Evolutionary conservation across 2,888 invertebrate species (phyloP).

Genomic region (Megastigmus dorsalis): DNA sequence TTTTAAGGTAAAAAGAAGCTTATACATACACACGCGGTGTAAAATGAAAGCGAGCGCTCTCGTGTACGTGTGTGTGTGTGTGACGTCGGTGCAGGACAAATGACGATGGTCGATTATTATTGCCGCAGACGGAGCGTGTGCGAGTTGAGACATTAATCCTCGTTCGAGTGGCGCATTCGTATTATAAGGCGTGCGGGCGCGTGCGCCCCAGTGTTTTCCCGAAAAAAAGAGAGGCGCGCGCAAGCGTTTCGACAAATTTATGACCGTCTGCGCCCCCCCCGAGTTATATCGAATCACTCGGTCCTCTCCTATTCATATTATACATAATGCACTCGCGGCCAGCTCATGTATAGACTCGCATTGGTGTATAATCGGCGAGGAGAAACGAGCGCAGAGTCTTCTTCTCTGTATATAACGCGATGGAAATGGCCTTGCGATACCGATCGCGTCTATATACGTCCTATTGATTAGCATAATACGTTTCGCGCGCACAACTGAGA

Average conservation of each 20-base stretch:
- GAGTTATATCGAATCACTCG: slow-evolving; percentile 32
- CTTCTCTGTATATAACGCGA: neutral
- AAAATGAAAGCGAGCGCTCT: neutral
- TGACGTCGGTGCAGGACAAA: too few relatives aligned
- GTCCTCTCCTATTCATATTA: too few relatives aligned
- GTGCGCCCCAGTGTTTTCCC: neutral
- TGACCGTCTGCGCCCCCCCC: slow-evolving; percentile 5
- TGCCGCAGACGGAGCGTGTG: neutral
- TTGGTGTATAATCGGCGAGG: neutral
- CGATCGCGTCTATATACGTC: neutral
- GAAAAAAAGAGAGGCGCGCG: neutral
- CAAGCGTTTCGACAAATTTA: slow-evolving; percentile 47
- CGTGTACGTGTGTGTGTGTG: neutral
- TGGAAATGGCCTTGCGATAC: slow-evolving; percentile 8
- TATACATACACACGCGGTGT: neutral
- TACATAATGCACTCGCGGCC: too few relatives aligned
- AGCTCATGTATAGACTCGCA: neutral
- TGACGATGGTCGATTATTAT: too few relatives aligned
- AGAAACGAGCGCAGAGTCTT: neutral
- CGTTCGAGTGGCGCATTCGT: slow-evolving; percentile 45
- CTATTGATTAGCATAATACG: neutral
- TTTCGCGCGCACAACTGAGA: too few relatives aligned
- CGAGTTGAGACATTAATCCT: slow-evolving; percentile 40
- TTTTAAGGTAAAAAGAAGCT: slow-evolving; percentile 36
- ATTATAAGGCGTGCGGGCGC: too few relatives aligned